phyloP scores from a whole-genome alignment of 2,888 invertebrate genomes.

The Andricus curvator region DNA sequence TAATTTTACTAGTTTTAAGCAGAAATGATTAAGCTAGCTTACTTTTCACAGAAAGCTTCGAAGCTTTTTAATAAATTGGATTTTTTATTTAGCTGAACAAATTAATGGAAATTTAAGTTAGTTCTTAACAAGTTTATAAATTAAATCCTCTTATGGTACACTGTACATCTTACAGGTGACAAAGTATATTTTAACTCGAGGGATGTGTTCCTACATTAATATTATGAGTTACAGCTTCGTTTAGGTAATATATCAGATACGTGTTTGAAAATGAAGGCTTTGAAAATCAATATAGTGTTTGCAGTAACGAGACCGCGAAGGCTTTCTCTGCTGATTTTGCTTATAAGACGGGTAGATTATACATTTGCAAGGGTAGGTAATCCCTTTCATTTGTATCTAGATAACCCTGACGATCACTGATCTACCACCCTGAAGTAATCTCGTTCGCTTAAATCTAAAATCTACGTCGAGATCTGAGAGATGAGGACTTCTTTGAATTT shows the following conservation, averaged over 20 bases:
- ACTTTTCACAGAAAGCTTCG: not conserved
- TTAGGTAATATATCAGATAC: not conserved
- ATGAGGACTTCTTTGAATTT: constrained; percentile 23
- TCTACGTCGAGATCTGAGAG: constrained; percentile 11
- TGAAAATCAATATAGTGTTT: constrained; percentile 1
- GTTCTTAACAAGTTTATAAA: not conserved
- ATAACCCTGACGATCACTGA: constrained; percentile 1
- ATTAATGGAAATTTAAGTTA: not conserved
- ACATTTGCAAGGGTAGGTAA: constrained; percentile 4
- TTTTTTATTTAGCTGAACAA: not conserved
- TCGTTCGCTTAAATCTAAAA: constrained; percentile 32
- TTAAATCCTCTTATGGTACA: not conserved
- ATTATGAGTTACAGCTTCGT: not conserved
- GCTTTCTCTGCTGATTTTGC: not conserved
- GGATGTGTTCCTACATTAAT: constrained; percentile 3
- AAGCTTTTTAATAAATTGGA: not conserved
- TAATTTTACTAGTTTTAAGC: not conserved
- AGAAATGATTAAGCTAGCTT: not conserved
- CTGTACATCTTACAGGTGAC: not conserved
- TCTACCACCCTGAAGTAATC: constrained; percentile 28
- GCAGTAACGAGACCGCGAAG: not conserved
- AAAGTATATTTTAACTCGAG: constrained; percentile 10
- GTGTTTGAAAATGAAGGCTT: not conserved
- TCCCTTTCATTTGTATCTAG: constrained; percentile 25
- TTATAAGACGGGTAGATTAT: constrained; percentile 14